A percentile compares a stretch with the other conserved stretches of the same genome.
phyloP scores from a whole-genome alignment of 2,113 vertebrate species.

The Ammodytes dubius region DNA sequence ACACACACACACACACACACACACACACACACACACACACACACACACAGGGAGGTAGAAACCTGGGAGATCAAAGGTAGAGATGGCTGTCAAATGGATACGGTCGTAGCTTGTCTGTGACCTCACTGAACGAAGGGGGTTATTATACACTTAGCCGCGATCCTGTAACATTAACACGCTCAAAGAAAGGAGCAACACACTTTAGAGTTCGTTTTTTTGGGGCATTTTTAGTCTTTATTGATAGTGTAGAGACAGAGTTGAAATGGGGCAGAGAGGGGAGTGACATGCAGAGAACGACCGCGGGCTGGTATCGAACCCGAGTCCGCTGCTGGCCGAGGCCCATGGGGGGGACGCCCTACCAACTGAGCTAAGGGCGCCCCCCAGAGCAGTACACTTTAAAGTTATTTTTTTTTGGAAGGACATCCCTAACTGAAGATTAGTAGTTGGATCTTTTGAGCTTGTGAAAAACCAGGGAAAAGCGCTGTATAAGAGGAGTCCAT shows the following conservation, averaged over 20 bases:
- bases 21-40: too few species aligned
- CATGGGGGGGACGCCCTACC: too few species aligned
- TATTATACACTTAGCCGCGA: slow-evolving; percentile 2
- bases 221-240: too few species aligned
- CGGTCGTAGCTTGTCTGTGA: slow-evolving; percentile 65
- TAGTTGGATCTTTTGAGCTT: background rate
- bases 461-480: background rate
- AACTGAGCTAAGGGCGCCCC: too few species aligned
- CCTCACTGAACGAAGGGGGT: slow-evolving; percentile 29
- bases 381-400: background rate
- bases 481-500: too few species aligned
- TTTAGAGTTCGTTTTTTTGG: background rate
- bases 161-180: slow-evolving; percentile 8
- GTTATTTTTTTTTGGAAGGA: slow-evolving; percentile 2
- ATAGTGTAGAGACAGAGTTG: too few species aligned
- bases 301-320: too few species aligned
- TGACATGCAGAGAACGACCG: too few species aligned
- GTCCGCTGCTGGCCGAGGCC: too few species aligned
- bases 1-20: too few species aligned
- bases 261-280: too few species aligned
- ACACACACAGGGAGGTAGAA: slow-evolving; percentile 48
- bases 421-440: slow-evolving; percentile 1
- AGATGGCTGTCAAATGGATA: slow-evolving; percentile 41
- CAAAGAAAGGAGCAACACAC: background rate
- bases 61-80: slow-evolving; percentile 66